phyloP scores from a whole-genome alignment of 2,797 vertebrate species.

The Stomatorhinus walkeri region DNA sequence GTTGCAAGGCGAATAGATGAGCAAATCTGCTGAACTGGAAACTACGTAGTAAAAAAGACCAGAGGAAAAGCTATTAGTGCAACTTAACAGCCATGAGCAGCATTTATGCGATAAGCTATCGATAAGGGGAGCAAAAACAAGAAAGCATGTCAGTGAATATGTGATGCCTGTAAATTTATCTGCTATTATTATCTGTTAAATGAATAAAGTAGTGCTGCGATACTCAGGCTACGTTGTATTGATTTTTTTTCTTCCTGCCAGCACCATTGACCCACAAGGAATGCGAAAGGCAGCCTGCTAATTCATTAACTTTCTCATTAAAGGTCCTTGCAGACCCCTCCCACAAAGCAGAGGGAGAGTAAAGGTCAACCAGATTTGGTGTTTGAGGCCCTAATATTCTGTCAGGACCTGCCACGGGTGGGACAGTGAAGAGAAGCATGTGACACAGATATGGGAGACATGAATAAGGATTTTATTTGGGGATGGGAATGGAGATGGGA shows the following conservation, averaged over 20 bases:
- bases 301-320: background rate
- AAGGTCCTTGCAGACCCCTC: background rate
- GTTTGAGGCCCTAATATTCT: background rate
- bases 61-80: conserved; percentile 23
- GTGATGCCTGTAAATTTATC: conserved; percentile 10
- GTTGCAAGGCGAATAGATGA: background rate
- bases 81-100: conserved; percentile 34
- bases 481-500: background rate
- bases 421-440: background rate
- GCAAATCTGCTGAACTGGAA: background rate
- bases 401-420: background rate
- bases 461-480: background rate
- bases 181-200: conserved; percentile 2
- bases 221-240: background rate
- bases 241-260: conserved; percentile 1
- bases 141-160: background rate
- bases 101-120: background rate
- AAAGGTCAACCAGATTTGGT: background rate
- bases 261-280: background rate
- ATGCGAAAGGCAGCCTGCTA: background rate
- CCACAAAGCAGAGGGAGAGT: background rate
- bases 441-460: background rate
- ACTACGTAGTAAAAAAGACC: conserved; percentile 6
- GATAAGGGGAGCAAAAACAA: background rate
- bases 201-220: background rate